Base-by-base conservation (phyloP, 2,797 vertebrate species). In the Epinephelus coioides region DNA sequence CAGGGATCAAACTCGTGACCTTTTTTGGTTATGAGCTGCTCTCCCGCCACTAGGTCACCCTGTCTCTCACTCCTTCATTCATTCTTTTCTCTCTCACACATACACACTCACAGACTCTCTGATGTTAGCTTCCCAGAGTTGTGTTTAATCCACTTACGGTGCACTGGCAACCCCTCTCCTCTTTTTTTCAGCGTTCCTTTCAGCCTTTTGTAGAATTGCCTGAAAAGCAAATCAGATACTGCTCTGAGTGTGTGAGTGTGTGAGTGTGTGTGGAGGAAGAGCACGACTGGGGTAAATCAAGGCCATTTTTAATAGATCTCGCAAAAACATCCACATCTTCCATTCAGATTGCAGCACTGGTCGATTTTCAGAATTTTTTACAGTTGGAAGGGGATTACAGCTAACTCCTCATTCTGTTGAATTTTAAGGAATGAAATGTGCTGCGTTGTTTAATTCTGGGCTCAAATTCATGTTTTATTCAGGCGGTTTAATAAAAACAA, bases 71-170 rank as follows among this genome's bases (percentile, higher is more conserved):
- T 77, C 72, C 7, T 70, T 78, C 78, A 51, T 69, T 80, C 76
- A 80, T 60, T 69, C 54, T 38, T 57, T 40, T 18, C 44, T 23
- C 49, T 2, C 56, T 2, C 17, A 6, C 56, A 23, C 65, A 43
- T 61, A 44, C 70, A 60, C 59, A 0, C 75, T 2, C 69, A 21
- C 47, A 46, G 12, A 40, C 62, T 34, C 67, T 83, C 78, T 86
- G 84, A 91, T 86, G 84, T 90, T 78, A 72, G 79, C 86, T 88
- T 90, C 72, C 71, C 85, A 80, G 84, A 86, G 84, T 91, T 86
- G 78, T 75, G 83, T 87, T 87, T 90, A 90, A 90, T 91, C 88
- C 88, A 90, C 88, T 93, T 88, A 76, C 54, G 47, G 78, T 57
- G 82, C 66, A 59, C 63, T 67, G 62, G 87, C 75, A 78, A 74